phyloP scores from a whole-genome alignment of 2,888 invertebrate species.

The Opisthograptis luteolata region DNA sequence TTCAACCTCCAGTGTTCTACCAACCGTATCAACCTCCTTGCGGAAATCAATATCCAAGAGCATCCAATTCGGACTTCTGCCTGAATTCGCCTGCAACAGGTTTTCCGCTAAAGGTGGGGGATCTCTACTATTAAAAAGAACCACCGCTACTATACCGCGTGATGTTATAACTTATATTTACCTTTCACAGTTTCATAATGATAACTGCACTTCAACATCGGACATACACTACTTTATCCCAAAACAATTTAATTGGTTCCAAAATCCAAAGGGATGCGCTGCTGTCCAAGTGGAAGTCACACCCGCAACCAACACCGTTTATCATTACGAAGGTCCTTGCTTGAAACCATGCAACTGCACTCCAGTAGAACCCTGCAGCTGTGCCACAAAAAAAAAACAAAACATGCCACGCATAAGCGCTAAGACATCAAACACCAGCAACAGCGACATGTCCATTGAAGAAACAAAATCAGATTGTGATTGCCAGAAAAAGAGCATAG shows the following conservation, averaged over 20 bases:
- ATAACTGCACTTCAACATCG: slow-evolving; percentile 69
- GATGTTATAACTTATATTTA: neutral
- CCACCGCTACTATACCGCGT: too few relatives aligned
- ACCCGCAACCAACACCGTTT: slow-evolving; percentile 27
- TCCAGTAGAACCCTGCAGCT: slow-evolving; percentile 42
- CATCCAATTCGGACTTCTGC: slow-evolving; percentile 14
- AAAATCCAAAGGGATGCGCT: slow-evolving; percentile 37
- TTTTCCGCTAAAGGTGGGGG: slow-evolving; percentile 10
- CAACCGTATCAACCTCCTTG: slow-evolving; percentile 14
- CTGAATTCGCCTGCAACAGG: slow-evolving; percentile 7
- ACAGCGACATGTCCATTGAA: slow-evolving; percentile 27
- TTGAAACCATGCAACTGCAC: slow-evolving; percentile 46
- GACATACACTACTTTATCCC: slow-evolving; percentile 65
- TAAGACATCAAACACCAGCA: slow-evolving; percentile 11
- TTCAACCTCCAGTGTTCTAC: slow-evolving; percentile 12
- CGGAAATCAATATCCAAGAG: slow-evolving; percentile 10
- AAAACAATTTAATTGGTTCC: slow-evolving; percentile 39
- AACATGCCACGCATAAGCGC: neutral
- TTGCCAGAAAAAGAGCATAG: slow-evolving; percentile 5
- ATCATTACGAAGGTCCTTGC: slow-evolving; percentile 39
- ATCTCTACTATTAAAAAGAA: too few relatives aligned
- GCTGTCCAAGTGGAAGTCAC: slow-evolving; percentile 52
- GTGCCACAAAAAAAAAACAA: slow-evolving; percentile 22
- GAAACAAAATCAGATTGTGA: slow-evolving; percentile 7
- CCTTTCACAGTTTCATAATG: slow-evolving; percentile 70